A percentile compares a stretch with the other conserved stretches of the same genome.
phyloP scores from a whole-genome alignment of 1,140 invertebrate species.

The Dreissena rostriformis region DNA sequence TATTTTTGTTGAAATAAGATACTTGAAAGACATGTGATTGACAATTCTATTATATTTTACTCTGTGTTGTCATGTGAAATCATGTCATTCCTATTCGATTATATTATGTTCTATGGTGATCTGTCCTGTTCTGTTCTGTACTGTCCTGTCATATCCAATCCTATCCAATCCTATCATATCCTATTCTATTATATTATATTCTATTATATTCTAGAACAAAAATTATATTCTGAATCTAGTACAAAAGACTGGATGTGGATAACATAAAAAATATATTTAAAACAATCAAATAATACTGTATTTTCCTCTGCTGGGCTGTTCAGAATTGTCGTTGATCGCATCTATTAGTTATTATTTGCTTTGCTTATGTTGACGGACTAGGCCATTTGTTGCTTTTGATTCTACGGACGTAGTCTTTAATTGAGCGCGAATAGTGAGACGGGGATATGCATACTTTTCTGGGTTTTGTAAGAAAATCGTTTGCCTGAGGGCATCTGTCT shows the following conservation, averaged over 20 bases:
- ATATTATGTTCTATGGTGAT: neutral
- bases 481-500: no score
- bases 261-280: no score
- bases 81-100: no score
- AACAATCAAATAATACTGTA: neutral
- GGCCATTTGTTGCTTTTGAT: neutral
- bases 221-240: neutral
- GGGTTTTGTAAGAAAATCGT: no score
- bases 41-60: no score
- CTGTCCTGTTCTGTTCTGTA: slow-evolving; percentile 1
- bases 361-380: no score
- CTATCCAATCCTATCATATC: neutral
- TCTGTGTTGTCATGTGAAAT: neutral
- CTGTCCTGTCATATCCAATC: neutral
- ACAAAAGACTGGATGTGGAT: no score
- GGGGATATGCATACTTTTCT: no score
- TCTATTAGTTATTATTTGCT: neutral
- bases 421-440: no score
- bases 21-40: neutral
- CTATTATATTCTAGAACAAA: neutral
- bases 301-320: neutral
- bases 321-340: neutral
- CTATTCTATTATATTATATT: neutral
- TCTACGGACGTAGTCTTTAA: no score
- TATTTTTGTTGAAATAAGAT: no score